Conservation (phyloP, 2,797 vertebrate species). For the Podargus strigoides region DNA sequence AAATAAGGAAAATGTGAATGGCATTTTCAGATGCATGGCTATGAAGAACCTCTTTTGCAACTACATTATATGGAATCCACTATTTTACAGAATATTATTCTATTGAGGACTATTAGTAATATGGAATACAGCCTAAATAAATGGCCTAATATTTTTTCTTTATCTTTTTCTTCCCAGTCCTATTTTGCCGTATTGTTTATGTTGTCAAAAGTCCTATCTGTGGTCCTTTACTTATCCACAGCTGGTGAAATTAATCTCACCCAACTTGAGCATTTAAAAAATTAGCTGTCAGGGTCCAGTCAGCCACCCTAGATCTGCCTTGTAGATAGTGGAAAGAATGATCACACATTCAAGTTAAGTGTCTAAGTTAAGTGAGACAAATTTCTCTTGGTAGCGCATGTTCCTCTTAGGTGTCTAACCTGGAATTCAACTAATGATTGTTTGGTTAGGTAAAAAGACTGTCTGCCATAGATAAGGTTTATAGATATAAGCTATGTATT, state of each 20-base stretch:
- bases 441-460: neutral
- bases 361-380: neutral
- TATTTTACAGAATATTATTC: neutral
- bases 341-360: neutral
- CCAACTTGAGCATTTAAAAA: neutral
- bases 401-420: neutral
- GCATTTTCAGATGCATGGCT: neutral
- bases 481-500: neutral
- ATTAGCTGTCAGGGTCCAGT: neutral
- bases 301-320: neutral
- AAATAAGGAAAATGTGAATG: neutral
- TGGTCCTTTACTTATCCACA: neutral
- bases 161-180: neutral
- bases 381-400: neutral
- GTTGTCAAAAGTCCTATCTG: neutral
- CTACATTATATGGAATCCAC: neutral
- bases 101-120: neutral
- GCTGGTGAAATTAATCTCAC: neutral
- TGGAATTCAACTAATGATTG: neutral
- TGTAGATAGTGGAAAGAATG: neutral
- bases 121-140: neutral
- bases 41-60: neutral
- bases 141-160: neutral
- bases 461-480: neutral
- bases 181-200: neutral